These are phyloP conservation scores for Leptobrachium ailaonicum DNA, from an alignment of 2,113 vertebrate genomes.

Conservation along the genomic window DNA sequence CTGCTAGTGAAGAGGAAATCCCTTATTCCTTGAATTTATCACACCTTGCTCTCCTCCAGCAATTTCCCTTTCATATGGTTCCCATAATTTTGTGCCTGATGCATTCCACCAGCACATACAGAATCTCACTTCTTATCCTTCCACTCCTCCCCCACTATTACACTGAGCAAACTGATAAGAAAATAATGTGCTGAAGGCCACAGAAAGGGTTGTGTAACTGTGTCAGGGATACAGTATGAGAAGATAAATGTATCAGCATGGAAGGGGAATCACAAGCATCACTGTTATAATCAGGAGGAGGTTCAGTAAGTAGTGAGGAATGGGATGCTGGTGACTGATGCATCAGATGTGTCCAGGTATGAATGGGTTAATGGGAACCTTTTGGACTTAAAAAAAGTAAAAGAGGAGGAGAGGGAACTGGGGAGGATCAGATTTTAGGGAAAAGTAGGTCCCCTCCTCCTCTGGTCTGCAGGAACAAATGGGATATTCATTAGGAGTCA, in stretches of 20 bases:
- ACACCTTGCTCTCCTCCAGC: background rate
- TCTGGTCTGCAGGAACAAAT: conserved; percentile 70
- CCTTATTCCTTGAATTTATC: background rate
- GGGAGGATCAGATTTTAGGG: conserved; percentile 53
- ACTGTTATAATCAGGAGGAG: background rate
- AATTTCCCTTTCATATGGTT: background rate
- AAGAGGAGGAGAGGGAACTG: conserved; percentile 50
- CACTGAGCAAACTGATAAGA: background rate
- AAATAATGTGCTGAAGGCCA: background rate
- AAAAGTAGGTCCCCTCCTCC: conserved; percentile 67
- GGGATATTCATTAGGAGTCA: conserved; percentile 75
- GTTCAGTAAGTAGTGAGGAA: background rate
- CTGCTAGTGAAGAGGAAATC: background rate
- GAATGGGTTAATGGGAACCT: conserved; percentile 40
- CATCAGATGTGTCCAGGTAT: conserved; percentile 16
- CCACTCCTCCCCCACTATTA: background rate
- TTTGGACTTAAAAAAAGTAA: conserved; percentile 40
- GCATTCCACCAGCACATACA: background rate
- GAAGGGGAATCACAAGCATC: background rate
- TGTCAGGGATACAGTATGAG: background rate
- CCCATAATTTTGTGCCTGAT: background rate
- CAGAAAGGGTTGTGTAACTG: background rate
- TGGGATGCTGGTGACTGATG: background rate
- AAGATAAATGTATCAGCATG: background rate
- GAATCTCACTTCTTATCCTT: background rate